Evolutionary conservation across 2,113 vertebrate genomes (phyloP).

Genomic region (Phodopus roborovskii): DNA sequence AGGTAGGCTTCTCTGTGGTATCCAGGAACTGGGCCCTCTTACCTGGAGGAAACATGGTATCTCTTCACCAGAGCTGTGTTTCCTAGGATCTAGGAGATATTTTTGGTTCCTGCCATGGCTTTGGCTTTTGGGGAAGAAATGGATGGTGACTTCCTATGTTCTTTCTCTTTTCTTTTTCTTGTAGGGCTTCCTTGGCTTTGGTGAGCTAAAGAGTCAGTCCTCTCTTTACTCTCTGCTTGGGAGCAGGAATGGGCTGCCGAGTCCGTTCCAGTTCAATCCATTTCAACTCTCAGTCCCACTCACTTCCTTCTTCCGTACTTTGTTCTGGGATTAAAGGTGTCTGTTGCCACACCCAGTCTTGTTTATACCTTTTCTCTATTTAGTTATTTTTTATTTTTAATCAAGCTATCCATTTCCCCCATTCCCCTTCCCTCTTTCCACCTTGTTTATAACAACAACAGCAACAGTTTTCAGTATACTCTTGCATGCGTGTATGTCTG

Average conservation of each 20-base stretch:
- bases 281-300: too few relatives aligned
- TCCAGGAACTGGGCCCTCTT: neutral
- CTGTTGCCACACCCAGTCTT: neutral
- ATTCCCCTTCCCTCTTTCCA: too few relatives aligned
- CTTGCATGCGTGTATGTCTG: neutral
- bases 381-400: too few relatives aligned
- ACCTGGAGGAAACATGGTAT: rapidly evolving
- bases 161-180: neutral
- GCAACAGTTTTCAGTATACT: neutral
- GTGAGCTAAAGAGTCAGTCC: rapidly evolving
- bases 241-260: too few relatives aligned
- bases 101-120: neutral
- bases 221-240: neutral
- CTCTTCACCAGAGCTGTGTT: neutral
- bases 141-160: neutral
- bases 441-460: neutral
- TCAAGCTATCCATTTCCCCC: too few relatives aligned
- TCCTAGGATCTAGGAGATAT: neutral
- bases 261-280: rapidly evolving
- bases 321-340: neutral
- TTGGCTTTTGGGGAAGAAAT: neutral
- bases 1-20: neutral
- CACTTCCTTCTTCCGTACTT: neutral
- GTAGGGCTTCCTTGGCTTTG: rapidly evolving
- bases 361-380: neutral